Percentiles rank a stretch among this genome's conserved stretches.
phyloP scores from a whole-genome alignment of 2,888 invertebrate species.

The Hermaeophaga mercurialis region DNA sequence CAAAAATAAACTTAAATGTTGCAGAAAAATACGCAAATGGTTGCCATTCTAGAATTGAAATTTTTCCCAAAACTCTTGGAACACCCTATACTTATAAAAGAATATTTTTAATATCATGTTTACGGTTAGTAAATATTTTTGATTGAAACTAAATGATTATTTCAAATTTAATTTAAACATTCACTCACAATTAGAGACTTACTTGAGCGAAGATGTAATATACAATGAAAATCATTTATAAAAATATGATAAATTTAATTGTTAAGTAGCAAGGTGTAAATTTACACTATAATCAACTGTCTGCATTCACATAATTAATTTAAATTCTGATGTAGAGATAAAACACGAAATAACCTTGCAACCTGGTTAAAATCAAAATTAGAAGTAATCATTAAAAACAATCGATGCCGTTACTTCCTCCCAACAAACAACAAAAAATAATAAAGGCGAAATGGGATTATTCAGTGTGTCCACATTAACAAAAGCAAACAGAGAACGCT shows the following conservation, averaged over 20 bases:
- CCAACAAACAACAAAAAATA: background rate
- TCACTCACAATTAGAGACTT: too few relatives aligned
- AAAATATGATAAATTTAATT: background rate
- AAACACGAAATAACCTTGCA: too few relatives aligned
- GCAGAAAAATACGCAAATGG: too few relatives aligned
- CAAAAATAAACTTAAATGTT: too few relatives aligned
- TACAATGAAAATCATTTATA: background rate
- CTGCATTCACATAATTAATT: constrained; percentile 9
- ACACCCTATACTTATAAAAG: too few relatives aligned
- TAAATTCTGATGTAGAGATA: background rate
- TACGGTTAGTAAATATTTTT: too few relatives aligned
- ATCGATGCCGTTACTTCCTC: constrained; percentile 10
- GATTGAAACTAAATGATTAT: too few relatives aligned
- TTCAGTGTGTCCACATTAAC: constrained; percentile 11
- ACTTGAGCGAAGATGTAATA: constrained; percentile 2
- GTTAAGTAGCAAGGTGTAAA: constrained; percentile 4
- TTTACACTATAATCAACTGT: constrained; percentile 12
- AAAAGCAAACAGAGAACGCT: constrained; percentile 14
- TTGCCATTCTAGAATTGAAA: too few relatives aligned
- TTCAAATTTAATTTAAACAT: too few relatives aligned
- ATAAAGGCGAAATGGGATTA: constrained; percentile 1
- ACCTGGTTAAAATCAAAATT: constrained; percentile 9
- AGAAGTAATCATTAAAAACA: constrained; percentile 10
- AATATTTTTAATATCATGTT: too few relatives aligned
- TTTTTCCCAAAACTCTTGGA: too few relatives aligned